Evolutionary conservation across 2,888 invertebrate species (phyloP).

Genomic region (Drosophila yooni): DNA sequence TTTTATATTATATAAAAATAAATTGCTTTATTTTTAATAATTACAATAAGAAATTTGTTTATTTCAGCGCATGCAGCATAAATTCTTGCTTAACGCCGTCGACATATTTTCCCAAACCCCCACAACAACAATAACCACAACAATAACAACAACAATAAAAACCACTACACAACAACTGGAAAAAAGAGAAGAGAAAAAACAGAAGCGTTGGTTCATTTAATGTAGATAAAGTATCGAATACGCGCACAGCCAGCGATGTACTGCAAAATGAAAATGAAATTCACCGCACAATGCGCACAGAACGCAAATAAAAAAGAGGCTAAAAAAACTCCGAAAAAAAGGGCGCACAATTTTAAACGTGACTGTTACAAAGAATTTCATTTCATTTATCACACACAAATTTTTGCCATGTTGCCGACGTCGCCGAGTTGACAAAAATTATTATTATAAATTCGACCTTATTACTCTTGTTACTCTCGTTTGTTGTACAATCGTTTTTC

Average conservation of each 20-base stretch:
- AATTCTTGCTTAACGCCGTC: slow-evolving; percentile 69
- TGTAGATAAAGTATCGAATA: slow-evolving; percentile 45
- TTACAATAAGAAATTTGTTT: slow-evolving; percentile 14
- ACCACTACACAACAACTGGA: slow-evolving; percentile 26
- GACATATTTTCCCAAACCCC: slow-evolving; percentile 46
- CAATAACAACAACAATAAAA: slow-evolving; percentile 40
- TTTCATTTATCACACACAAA: slow-evolving; percentile 72
- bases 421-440: slow-evolving; percentile 72
- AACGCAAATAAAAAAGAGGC: slow-evolving; percentile 36
- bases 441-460: slow-evolving; percentile 80
- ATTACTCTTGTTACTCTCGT: slow-evolving; percentile 79
- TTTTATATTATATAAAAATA: slow-evolving; percentile 8
- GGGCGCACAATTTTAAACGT: slow-evolving; percentile 76
- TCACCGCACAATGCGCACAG: slow-evolving; percentile 18
- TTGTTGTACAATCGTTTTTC: slow-evolving; percentile 64
- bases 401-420: slow-evolving; percentile 55
- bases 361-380: slow-evolving; percentile 77
- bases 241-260: slow-evolving; percentile 11
- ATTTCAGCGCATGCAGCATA: slow-evolving; percentile 61
- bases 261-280: slow-evolving; percentile 29
- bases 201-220: slow-evolving; percentile 21
- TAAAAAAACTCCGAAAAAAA: slow-evolving; percentile 41
- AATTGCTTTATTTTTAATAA: background rate
- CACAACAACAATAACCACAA: slow-evolving; percentile 39
- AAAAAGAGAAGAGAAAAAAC: slow-evolving; percentile 1